phyloP scores from a whole-genome alignment of 2,113 vertebrate species.

The Cavia aperea region DNA sequence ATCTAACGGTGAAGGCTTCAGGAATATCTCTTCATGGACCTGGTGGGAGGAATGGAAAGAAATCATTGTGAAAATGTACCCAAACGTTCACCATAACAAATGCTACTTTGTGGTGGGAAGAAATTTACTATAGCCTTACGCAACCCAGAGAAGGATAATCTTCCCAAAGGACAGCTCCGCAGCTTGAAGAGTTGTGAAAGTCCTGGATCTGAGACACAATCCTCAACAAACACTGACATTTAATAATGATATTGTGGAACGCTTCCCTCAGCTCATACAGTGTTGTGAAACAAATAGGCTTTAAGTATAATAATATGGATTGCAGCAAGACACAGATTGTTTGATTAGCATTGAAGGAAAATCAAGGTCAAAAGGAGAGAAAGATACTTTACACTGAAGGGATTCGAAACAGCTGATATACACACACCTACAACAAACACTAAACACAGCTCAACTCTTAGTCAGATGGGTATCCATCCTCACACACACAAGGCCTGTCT shows the following conservation, averaged over 20 bases:
- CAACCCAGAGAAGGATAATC: not conserved
- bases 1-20: not conserved
- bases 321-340: not conserved
- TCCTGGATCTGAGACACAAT: not conserved
- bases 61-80: not conserved
- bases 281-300: not conserved
- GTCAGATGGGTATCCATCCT: not conserved
- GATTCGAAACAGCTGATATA: not conserved
- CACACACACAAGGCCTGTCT: not conserved
- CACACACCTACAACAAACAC: not conserved
- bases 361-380: not conserved
- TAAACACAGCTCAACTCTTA: not conserved
- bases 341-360: not conserved
- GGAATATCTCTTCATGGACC: not conserved
- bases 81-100: not conserved
- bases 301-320: not conserved
- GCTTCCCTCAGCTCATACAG: not conserved
- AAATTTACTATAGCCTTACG: not conserved
- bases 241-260: not conserved
- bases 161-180: not conserved
- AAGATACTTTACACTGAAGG: not conserved
- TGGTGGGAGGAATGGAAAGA: not conserved
- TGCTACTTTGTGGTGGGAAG: not conserved
- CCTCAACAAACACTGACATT: not conserved
- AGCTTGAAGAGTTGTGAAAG: not conserved